These are phyloP conservation scores for Ruditapes philippinarum DNA, from an alignment of 1,140 invertebrate genomes.

Conservation along the genomic window DNA sequence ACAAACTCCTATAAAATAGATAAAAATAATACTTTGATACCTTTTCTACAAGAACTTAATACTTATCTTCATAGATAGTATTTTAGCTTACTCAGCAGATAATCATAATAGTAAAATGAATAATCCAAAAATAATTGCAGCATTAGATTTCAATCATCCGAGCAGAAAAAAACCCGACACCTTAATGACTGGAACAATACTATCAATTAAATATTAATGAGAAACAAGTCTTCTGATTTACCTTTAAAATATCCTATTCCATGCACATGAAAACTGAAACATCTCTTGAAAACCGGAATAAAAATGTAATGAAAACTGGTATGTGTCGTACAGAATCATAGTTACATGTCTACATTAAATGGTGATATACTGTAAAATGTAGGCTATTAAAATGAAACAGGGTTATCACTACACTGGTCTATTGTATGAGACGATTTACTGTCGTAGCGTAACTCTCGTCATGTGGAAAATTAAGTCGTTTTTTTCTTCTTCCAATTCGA, in stretches of 20 bases:
- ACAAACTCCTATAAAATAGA: background rate
- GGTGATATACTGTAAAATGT: conserved; percentile 16
- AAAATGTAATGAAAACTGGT: conserved; percentile 10
- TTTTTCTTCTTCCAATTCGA: background rate
- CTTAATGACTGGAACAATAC: background rate
- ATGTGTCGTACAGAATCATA: background rate
- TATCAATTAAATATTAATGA: background rate
- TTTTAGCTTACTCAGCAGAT: background rate
- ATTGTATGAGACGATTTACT: background rate
- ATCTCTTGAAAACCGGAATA: background rate
- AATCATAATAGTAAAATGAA: background rate
- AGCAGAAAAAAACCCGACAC: background rate
- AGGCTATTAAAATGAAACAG: conserved; percentile 23
- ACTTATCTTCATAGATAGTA: background rate
- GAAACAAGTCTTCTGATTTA: background rate
- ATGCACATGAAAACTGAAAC: conserved; percentile 10
- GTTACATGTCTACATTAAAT: background rate
- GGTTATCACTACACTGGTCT: background rate
- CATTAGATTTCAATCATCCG: conserved; percentile 1
- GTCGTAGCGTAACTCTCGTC: background rate
- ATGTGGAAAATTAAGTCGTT: conserved; percentile 25
- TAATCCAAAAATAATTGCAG: background rate
- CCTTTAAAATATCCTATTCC: background rate
- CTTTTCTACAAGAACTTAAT: background rate
- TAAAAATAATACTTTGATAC: background rate